phyloP scores from a whole-genome alignment of 2,113 vertebrate species.

The Gobiocypris rarus region DNA sequence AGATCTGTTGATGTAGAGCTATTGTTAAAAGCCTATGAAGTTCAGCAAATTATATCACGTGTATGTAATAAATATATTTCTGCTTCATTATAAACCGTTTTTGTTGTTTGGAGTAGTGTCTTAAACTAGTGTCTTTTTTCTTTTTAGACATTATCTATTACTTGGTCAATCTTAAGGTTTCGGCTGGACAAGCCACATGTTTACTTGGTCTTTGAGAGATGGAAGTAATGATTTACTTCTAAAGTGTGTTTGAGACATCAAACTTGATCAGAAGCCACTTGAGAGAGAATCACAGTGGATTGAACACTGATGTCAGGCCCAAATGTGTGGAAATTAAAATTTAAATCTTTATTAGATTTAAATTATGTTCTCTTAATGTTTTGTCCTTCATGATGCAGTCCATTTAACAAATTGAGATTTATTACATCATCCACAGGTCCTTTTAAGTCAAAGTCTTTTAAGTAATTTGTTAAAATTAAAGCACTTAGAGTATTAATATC shows the following conservation, averaged over 20 bases:
- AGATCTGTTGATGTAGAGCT: background rate
- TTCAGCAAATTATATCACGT: background rate
- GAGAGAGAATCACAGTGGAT: background rate
- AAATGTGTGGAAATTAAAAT: background rate
- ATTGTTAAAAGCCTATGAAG: background rate
- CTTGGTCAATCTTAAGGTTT: background rate
- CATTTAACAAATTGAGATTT: too few relatives aligned
- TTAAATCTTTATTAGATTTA: too few relatives aligned
- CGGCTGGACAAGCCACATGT: background rate
- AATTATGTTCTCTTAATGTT: background rate
- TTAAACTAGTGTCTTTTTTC: too few relatives aligned
- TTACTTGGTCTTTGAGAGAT: background rate
- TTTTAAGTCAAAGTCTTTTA: too few relatives aligned
- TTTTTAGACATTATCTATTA: background rate
- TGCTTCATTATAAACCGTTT: background rate
- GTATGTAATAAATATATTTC: background rate
- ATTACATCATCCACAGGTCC: background rate
- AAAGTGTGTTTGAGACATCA: constrained; percentile 1
- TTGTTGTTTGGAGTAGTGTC: background rate
- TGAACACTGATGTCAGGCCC: background rate
- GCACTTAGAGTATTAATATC: background rate
- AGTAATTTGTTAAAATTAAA: background rate
- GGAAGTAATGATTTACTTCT: background rate
- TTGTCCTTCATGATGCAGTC: background rate
- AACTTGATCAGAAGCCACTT: background rate